phyloP scores from a whole-genome alignment of 2,888 invertebrate species.

The Plemyria rubiginata region DNA sequence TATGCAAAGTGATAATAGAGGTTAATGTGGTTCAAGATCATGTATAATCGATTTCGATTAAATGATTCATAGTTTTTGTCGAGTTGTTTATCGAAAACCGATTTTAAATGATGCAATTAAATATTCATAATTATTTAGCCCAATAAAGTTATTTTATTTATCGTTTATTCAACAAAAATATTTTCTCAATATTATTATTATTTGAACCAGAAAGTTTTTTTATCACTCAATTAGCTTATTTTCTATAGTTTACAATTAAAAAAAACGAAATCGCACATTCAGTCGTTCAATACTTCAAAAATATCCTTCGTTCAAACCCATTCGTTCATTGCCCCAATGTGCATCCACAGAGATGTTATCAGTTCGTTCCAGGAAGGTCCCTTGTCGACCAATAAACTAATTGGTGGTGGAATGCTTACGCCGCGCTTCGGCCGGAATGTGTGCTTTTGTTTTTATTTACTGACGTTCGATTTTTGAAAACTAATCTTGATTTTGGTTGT shows the following conservation, averaged over 20 bases:
- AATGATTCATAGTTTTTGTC: background rate
- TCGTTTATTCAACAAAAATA: too few relatives aligned
- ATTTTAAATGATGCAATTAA: background rate
- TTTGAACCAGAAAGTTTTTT: too few relatives aligned
- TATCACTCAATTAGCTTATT: background rate
- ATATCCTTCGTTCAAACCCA: slow-evolving; percentile 13
- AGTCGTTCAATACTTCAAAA: slow-evolving; percentile 2
- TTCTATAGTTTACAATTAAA: background rate
- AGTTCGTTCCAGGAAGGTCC: slow-evolving; percentile 77
- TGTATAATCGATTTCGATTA: slow-evolving; percentile 8
- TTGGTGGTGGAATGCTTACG: slow-evolving; percentile 75
- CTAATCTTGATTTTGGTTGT: slow-evolving; percentile 29
- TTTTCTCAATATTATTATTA: too few relatives aligned
- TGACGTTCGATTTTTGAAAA: slow-evolving; percentile 32
- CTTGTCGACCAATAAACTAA: slow-evolving; percentile 83
- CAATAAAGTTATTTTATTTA: too few relatives aligned
- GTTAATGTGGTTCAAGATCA: slow-evolving; percentile 24
- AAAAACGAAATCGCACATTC: background rate
- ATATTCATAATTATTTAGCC: background rate
- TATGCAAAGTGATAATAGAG: slow-evolving; percentile 18
- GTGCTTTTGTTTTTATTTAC: slow-evolving; percentile 35
- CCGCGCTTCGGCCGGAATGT: slow-evolving; percentile 47
- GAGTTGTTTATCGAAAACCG: background rate
- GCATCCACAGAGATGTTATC: slow-evolving; percentile 66
- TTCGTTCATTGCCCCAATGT: slow-evolving; percentile 19